Percentiles rank a stretch among this genome's conserved stretches.
Conservation (phyloP, 2,113 vertebrate species). For the Centrocercus urophasianus region DNA sequence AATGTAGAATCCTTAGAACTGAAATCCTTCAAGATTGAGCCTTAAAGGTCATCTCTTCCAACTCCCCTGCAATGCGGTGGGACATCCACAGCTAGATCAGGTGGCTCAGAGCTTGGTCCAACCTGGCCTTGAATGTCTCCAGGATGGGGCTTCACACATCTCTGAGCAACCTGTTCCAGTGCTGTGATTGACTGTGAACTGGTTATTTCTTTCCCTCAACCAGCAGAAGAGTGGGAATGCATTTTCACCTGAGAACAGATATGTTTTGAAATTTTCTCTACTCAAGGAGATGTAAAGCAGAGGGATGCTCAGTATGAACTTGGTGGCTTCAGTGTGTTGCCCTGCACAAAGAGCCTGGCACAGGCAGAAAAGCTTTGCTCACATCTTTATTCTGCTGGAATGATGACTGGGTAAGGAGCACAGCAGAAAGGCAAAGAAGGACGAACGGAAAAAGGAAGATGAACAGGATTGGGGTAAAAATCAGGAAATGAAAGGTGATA, state of each 20-base stretch:
- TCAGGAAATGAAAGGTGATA: not conserved
- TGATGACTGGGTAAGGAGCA: not conserved
- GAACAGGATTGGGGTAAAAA: not conserved
- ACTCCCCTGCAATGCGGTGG: too few species aligned
- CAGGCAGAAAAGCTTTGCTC: not conserved
- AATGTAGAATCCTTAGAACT: not conserved
- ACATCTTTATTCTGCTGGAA: not conserved
- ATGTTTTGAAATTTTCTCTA: not conserved
- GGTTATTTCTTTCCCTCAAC: not conserved
- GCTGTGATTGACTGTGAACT: not conserved
- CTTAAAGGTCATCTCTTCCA: too few species aligned
- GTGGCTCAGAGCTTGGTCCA: too few species aligned
- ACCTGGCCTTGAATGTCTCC: too few species aligned
- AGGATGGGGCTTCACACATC: too few species aligned
- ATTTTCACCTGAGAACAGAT: not conserved
- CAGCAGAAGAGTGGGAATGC: not conserved
- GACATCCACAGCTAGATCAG: too few species aligned
- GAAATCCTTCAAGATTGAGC: too few species aligned
- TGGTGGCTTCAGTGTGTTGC: not conserved
- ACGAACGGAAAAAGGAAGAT: not conserved
- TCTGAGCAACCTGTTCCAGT: too few species aligned
- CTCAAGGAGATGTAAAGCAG: not conserved
- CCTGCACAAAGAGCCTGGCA: not conserved
- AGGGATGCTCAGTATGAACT: rapidly evolving
- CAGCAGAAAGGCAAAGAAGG: not conserved